These are phyloP conservation scores for Aphelenchoides avenae DNA, from an alignment of 1,140 invertebrate species.

Conservation along the genomic window DNA sequence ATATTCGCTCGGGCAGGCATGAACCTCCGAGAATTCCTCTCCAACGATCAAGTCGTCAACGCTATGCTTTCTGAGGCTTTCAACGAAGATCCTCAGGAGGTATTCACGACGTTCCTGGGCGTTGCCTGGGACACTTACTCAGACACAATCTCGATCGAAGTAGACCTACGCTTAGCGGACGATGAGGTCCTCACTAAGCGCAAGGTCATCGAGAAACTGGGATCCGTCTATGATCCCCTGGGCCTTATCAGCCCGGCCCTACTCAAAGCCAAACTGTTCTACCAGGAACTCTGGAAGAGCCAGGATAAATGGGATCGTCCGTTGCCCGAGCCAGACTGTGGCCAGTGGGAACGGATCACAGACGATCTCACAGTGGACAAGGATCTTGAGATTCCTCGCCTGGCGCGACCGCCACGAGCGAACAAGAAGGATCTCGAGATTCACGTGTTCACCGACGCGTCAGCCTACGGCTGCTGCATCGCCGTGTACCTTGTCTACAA, in stretches of 20 bases:
- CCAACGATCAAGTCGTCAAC: slow-evolving; percentile 7
- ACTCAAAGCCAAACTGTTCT: slow-evolving; percentile 2
- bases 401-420: neutral
- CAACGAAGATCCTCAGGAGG: slow-evolving; percentile 3
- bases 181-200: neutral
- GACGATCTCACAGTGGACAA: neutral
- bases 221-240: slow-evolving; percentile 2
- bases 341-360: slow-evolving; percentile 2
- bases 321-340: neutral
- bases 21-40: slow-evolving; percentile 14
- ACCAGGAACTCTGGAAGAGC: slow-evolving; percentile 8
- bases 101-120: slow-evolving; percentile 13
- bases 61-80: neutral
- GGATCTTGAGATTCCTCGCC: neutral
- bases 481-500: neutral
- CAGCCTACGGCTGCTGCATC: neutral
- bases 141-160: slow-evolving; percentile 7
- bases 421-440: neutral
- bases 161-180: neutral
- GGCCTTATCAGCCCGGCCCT: slow-evolving; percentile 6
- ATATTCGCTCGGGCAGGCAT: slow-evolving; percentile 8
- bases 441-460: slow-evolving; percentile 5
- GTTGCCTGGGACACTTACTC: neutral
- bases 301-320: slow-evolving; percentile 6
- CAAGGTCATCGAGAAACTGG: neutral